Evolutionary conservation across 2,888 invertebrate species (phyloP), one percentile per base, ranked within the genome.

Genomic region (Trichogramma evanescens): DNA sequence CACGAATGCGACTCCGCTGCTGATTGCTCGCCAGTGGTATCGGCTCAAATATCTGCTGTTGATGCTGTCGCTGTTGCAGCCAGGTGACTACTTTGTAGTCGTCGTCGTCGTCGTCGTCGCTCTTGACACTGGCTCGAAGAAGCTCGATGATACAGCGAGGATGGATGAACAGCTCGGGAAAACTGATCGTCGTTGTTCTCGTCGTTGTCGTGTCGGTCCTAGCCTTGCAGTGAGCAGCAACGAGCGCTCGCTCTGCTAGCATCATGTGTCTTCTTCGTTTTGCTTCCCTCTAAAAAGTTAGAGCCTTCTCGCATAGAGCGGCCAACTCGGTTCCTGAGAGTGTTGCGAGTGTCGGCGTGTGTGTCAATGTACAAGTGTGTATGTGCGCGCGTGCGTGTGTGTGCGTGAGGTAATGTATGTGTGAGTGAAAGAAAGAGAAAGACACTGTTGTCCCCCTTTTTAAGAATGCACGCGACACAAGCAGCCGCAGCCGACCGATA

Each of bases 201-300:
- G 56, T 38, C 13, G 52, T 7, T 26, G 58, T 26, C 3, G 26
- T 26, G 26, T 26, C 26, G 26, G 26, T 26, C 26, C 26, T 26
- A 26, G 26, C 26, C 26, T 26, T 26, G 26, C 26, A 26, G 26
- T 26, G 26, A 26, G 26, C 26, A 26, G 26, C 26, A 26, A 26
- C 26, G 26, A 26, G 26, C 26, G 9, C 50, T 49, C 52, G 61
- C 51, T 45, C 57, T 48, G 59, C 59, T 52, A 61, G 63, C 63
- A 63, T 63, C 61, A 53, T 63, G 60, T 40, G 60, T 54, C 41
- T 50, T 38, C 40, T 56, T 50, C 39, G 40, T n/a, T 50, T 48
- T 41, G 38, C 39, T 43, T 50, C 5, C 45, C 50, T 7, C 26
- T 26, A 26, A 26, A 26, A 26, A 26, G 26, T 26, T 26, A 26